Evolutionary conservation across 1,140 invertebrate species (phyloP).

Genomic region (Atta colombica): DNA sequence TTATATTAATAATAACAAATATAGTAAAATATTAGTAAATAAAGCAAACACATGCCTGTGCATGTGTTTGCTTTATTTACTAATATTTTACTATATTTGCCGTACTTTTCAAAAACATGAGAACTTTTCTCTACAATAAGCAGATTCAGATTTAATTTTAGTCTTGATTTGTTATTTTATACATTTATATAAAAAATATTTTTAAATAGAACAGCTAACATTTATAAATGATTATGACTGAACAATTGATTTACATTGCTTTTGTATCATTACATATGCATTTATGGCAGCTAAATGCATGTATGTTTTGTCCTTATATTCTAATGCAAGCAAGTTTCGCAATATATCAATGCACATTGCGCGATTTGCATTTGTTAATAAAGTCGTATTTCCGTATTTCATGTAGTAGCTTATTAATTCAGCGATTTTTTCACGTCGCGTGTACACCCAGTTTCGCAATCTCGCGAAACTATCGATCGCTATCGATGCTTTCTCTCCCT

Average conservation of each 20-base stretch:
- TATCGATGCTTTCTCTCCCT: conserved; percentile 18
- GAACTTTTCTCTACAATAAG: neutral
- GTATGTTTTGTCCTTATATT: neutral
- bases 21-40: neutral
- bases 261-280: neutral
- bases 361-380: conserved; percentile 34
- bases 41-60: neutral
- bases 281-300: neutral
- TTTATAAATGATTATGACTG: no score
- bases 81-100: neutral
- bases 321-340: neutral
- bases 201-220: neutral
- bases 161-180: neutral
- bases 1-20: neutral
- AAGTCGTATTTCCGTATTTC: neutral
- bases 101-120: neutral
- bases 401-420: conserved; percentile 1
- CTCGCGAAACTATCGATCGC: conserved; percentile 50
- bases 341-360: neutral
- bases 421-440: conserved; percentile 29
- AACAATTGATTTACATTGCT: neutral
- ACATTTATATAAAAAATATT: neutral
- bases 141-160: neutral
- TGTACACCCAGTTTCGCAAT: conserved; percentile 39
- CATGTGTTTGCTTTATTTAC: neutral